Base-by-base conservation (phyloP, 2,888 invertebrate species). In the Andrena marginata region DNA sequence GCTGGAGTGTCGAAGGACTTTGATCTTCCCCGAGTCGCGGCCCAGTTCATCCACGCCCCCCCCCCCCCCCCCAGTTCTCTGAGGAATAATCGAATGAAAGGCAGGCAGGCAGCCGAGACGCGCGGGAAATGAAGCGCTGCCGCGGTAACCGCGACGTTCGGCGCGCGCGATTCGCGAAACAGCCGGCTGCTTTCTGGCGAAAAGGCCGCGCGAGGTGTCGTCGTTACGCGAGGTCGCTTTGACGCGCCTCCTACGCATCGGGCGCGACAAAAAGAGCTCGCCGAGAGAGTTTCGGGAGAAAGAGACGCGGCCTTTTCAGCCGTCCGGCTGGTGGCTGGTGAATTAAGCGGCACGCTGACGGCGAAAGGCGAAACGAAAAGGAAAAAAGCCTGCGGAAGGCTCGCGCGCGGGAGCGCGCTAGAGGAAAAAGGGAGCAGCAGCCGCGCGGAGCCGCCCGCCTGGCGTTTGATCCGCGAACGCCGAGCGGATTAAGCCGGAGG, bases 391-490 rank as follows among this genome's bases (percentile, higher is more conserved):
- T 13, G 33, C 56, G 63, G 51, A 33, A 29, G 42, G 49, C 73
- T 63, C 65, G 78, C 79, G 59, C 59, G 72, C 76, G 60, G 13
- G 13, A 42, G 42, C 62, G 77, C 51, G 63, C 65, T 51, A 70
- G 35, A 42, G 70, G 59, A 69, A 35, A 70, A 42, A 26, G 62
- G 62, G 42, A 7, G 26, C 48, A 10, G n/a, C 48, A 16, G 48
- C 26, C 70, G 54, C 56, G 76, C 49, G 23, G 56, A 26, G 56
- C 10, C 56, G 49, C 56, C 63, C 77, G 54, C 60, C 64, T 65
- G 60, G 77, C 87, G 87, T 88, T 88, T 87, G 87, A 88, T 87
- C 85, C 87, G 77, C 85, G 76, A 51, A 62, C 72, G 67, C 68
- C 77, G 62, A 62, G 54, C 85, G 79, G 76, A 82, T 87, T 87